Conservation (phyloP, 2,888 invertebrate species). For the Agonopterix heracliana region DNA sequence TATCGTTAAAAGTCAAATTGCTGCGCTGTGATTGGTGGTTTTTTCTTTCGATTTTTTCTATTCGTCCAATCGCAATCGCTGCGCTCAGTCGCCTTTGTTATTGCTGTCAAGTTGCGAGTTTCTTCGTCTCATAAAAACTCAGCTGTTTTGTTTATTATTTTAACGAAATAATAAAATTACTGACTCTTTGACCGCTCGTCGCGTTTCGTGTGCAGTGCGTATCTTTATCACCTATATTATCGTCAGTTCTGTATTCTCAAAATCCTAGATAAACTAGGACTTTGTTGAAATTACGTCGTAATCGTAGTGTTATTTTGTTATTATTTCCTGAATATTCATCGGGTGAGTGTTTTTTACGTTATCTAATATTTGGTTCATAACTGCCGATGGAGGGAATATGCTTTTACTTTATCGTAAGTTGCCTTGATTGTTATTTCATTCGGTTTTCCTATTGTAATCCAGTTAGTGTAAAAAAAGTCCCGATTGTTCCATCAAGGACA, state of each 20-base stretch:
- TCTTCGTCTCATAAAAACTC: conserved; percentile 2
- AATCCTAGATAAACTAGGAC: conserved; percentile 6
- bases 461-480: not conserved
- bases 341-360: conserved; percentile 7
- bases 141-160: conserved; percentile 12
- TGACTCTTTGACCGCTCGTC: conserved; percentile 6
- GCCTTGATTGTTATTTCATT: not conserved
- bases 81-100: conserved; percentile 4
- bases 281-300: conserved; percentile 10
- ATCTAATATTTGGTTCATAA: conserved; percentile 6
- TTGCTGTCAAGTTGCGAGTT: conserved; percentile 4
- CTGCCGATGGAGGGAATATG: not conserved
- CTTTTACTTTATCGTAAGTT: not conserved
- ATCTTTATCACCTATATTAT: not conserved
- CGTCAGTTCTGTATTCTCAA: conserved; percentile 3
- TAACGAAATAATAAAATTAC: conserved; percentile 6
- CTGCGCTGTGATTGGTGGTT: conserved; percentile 4
- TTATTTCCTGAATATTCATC: conserved; percentile 7
- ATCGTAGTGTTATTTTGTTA: not conserved
- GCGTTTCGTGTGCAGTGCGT: conserved; percentile 19
- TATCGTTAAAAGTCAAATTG: too few relatives aligned
- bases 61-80: conserved; percentile 5
- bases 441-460: not conserved
- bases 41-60: conserved; percentile 6
- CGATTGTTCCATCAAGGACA: not conserved